Conservation (phyloP, 2,888 invertebrate species). For the Macrostomum cliftonense region DNA sequence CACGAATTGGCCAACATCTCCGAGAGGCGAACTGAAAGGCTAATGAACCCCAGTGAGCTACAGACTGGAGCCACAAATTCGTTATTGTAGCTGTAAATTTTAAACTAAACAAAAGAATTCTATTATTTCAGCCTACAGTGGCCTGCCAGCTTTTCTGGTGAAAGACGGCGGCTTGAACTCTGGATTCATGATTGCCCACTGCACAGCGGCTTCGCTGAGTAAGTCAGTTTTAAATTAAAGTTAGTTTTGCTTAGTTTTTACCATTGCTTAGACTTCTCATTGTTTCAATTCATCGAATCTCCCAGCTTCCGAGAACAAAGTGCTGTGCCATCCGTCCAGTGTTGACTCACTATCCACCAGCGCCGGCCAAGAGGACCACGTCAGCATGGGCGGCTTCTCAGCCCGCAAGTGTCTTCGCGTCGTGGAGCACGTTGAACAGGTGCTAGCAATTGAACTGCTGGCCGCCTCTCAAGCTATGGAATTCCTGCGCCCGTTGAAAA, state of each 20-base stretch:
- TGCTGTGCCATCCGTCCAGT: slow-evolving; percentile 49
- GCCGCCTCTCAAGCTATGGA: slow-evolving; percentile 51
- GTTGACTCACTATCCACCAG: slow-evolving; percentile 50
- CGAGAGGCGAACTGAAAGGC: slow-evolving; percentile 47
- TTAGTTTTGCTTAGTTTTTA: too few relatives aligned
- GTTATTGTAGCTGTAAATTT: too few relatives aligned
- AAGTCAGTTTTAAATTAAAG: too few relatives aligned
- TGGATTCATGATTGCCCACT: slow-evolving; percentile 52
- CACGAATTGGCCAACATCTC: slow-evolving; percentile 50
- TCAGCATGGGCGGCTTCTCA: slow-evolving; percentile 51
- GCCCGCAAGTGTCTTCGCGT: slow-evolving; percentile 47
- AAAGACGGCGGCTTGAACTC: slow-evolving; percentile 51
- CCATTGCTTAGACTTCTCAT: too few relatives aligned
- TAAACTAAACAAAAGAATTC: too few relatives aligned
- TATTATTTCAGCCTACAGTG: slow-evolving; percentile 43
- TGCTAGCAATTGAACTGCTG: slow-evolving; percentile 49
- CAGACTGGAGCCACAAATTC: too few relatives aligned
- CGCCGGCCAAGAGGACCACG: slow-evolving; percentile 52
- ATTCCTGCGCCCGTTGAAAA: slow-evolving; percentile 47
- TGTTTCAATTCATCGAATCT: too few relatives aligned
- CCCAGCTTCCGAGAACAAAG: slow-evolving; percentile 53
- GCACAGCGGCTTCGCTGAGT: slow-evolving; percentile 49
- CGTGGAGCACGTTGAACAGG: slow-evolving; percentile 42
- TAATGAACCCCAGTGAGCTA: slow-evolving; percentile 45
- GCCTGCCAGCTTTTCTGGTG: slow-evolving; percentile 48